Conservation (phyloP, 2,113 vertebrate genomes). For the Pelecanus crispus region DNA sequence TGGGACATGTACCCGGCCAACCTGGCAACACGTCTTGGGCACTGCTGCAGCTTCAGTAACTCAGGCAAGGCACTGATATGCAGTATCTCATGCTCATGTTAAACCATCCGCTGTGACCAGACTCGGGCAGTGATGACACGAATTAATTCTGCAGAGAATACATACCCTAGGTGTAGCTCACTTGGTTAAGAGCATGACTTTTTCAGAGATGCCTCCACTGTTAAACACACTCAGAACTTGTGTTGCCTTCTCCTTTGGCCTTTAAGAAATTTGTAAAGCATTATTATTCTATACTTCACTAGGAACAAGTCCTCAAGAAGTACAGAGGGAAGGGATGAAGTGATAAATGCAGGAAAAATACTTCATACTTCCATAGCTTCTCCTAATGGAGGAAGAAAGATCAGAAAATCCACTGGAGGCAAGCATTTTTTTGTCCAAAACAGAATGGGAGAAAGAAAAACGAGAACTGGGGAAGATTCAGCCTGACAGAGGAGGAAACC, state of each 20-base stretch:
- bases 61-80: neutral
- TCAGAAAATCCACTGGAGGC: neutral
- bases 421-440: neutral
- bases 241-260: neutral
- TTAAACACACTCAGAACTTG: neutral
- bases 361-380: neutral
- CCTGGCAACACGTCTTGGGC: neutral
- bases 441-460: neutral
- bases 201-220: neutral
- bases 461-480: neutral
- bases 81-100: neutral
- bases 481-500: neutral
- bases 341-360: neutral
- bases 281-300: neutral
- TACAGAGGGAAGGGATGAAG: neutral
- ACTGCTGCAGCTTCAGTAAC: neutral
- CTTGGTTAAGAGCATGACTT: neutral
- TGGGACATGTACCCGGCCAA: neutral
- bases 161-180: neutral
- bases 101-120: neutral
- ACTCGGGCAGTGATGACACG: rapidly evolving
- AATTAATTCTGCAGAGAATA: neutral
- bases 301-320: neutral
- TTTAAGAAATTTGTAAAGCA: neutral
- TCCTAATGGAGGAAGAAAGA: neutral